Evolutionary conservation across 2,113 vertebrate genomes (phyloP), one percentile per base, ranked within the genome.

Genomic region (Oxyura jamaicensis): DNA sequence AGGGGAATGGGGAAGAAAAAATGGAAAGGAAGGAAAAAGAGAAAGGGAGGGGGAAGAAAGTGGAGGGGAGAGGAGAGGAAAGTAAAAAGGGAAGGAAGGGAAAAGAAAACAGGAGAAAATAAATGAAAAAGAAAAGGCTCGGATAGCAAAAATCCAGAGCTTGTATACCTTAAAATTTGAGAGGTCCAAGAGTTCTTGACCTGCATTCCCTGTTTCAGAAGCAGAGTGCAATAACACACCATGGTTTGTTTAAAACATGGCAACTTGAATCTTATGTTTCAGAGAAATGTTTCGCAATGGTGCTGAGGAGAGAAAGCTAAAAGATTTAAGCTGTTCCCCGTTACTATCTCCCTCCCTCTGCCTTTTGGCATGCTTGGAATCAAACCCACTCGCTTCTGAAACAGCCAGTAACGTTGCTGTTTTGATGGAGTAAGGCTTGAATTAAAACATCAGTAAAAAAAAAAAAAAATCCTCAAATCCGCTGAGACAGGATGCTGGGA

Each of bases 211-310:
- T 2, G 4, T 89, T 96, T 88, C 80, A 93, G 93, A 89, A 91
- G 58, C 4, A 1, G 14, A 81, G n/a, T 73, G 71, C 48, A 95
- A 93, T 83, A 97, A 94, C 95, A 93, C 79, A 81, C 79, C 7
- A 0, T 77, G 80, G 44, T 94, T 95, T 96, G 92, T 96, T 96
- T 95, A 94, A 94, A 95, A 94, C 77, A 94, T 89, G 67, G 96
- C 90, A 94, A 89, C 36, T 91, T 93, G 39, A 91, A 66, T 88
- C 74, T 96, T 90, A 11, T 77, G 88, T 80, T 97, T 93, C 80
- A 80, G 69, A 91, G 93, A 72, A 92, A 48, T 72, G 88, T 97
- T 96, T 97, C n/a, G 44, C 88, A 96, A 92, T 33, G 62, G 56
- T 76, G 58, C 72, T 79, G 65, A 95, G 86, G 66, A 96, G 56